Conservation (phyloP, 1,140 invertebrate genomes). For the Zaprionus camerounensis region DNA sequence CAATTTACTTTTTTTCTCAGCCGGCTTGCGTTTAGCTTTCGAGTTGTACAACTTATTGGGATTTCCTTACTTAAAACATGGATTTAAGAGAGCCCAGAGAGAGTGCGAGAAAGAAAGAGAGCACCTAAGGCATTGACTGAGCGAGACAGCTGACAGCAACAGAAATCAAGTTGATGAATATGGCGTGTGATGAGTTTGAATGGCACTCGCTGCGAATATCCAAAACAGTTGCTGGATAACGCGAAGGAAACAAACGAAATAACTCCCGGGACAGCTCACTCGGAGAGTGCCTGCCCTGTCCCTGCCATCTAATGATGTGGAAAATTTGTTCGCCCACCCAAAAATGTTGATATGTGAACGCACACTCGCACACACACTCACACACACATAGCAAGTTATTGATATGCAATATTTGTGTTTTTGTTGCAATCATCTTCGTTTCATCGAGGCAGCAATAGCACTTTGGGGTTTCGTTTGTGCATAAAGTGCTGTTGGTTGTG, state of each 20-base stretch:
- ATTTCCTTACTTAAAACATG: conserved; percentile 37
- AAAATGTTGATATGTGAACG: conserved; percentile 14
- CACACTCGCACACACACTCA: conserved; percentile 18
- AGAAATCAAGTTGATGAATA: conserved; percentile 72
- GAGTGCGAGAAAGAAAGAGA: conserved; percentile 4
- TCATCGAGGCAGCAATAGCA: conserved; percentile 3
- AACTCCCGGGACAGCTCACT: conserved; percentile 50
- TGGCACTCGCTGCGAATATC: conserved; percentile 27
- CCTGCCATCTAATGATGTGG: conserved; percentile 70
- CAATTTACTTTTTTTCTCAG: conserved; percentile 48
- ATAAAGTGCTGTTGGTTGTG: conserved; percentile 20
- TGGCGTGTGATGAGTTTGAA: conserved; percentile 68
- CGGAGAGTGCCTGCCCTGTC: conserved; percentile 27
- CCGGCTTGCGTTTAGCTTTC: conserved; percentile 55
- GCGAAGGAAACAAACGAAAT: conserved; percentile 26
- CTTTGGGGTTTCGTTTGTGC: conserved; percentile 35
- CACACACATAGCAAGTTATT: conserved; percentile 49
- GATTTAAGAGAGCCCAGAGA: conserved; percentile 25
- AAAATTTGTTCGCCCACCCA: conserved; percentile 60
- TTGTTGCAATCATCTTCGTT: conserved; percentile 44
- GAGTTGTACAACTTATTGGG: conserved; percentile 35
- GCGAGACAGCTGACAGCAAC: conserved; percentile 22
- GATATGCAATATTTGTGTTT: conserved; percentile 53
- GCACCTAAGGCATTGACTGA: not conserved
- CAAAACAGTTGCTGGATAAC: conserved; percentile 34